Conservation (phyloP, 2,113 vertebrate species). For the Maccullochella peelii region DNA sequence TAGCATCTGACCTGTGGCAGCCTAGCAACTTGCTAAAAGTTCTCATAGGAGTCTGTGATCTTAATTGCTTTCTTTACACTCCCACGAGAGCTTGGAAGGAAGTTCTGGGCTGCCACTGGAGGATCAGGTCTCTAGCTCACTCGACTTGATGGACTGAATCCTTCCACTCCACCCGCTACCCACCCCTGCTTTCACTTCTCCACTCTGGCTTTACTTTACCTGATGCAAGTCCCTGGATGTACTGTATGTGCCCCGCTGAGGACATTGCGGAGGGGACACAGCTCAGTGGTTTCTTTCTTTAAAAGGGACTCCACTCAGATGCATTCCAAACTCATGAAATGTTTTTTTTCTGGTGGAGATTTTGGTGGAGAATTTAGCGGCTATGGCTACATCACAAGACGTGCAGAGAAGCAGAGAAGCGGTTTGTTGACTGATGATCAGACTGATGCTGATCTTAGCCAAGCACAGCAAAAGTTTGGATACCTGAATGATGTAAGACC, state of each 20-base stretch:
- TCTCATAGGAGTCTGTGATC: slow-evolving; percentile 41
- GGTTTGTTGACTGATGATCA: slow-evolving; percentile 32
- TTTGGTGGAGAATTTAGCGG: slow-evolving; percentile 14
- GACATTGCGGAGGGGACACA: neutral
- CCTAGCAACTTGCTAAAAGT: slow-evolving; percentile 45
- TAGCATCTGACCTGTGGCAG: slow-evolving; percentile 43
- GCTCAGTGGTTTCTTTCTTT: slow-evolving; percentile 66
- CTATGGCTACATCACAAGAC: slow-evolving; percentile 12
- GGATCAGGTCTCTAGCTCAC: slow-evolving; percentile 34
- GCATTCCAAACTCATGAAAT: slow-evolving; percentile 64
- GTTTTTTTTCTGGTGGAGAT: slow-evolving; percentile 31
- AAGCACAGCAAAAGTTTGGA: slow-evolving; percentile 57
- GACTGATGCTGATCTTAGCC: slow-evolving; percentile 47
- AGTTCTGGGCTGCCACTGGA: slow-evolving; percentile 38
- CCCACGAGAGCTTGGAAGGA: slow-evolving; percentile 31
- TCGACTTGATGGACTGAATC: slow-evolving; percentile 47
- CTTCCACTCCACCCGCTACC: slow-evolving; percentile 41
- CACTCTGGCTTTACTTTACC: slow-evolving; percentile 52
- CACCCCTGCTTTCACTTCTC: slow-evolving; percentile 56
- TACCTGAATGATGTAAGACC: slow-evolving; percentile 56
- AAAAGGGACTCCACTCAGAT: slow-evolving; percentile 46
- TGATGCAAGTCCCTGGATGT: slow-evolving; percentile 47
- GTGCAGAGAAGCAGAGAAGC: slow-evolving; percentile 1
- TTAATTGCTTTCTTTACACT: slow-evolving; percentile 63
- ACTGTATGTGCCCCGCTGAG: slow-evolving; percentile 45